Conservation (phyloP, 2,797 vertebrate species). For the Crenichthys baileyi region DNA sequence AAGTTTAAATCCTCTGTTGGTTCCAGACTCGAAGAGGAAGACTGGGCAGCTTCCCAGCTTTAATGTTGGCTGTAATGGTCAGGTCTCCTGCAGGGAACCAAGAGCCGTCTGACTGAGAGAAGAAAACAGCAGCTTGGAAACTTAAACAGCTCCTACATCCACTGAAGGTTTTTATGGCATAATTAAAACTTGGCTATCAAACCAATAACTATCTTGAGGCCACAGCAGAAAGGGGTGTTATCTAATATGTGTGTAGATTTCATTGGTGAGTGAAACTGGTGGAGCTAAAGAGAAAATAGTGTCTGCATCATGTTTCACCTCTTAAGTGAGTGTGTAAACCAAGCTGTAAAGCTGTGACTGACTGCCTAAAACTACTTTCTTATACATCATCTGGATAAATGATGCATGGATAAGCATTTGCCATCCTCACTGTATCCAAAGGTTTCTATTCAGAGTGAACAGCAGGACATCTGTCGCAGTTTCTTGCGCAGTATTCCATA, state of each 20-base stretch:
- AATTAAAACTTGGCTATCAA: slow-evolving; percentile 67
- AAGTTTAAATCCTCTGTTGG: slow-evolving; percentile 18
- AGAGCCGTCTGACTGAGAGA: slow-evolving; percentile 34
- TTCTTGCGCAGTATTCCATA: slow-evolving; percentile 35
- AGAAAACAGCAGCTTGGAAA: slow-evolving; percentile 44
- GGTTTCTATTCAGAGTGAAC: slow-evolving; percentile 45
- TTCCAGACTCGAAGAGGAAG: slow-evolving; percentile 19
- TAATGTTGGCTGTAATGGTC: slow-evolving; percentile 28
- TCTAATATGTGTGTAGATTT: slow-evolving; percentile 44
- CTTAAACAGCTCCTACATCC: slow-evolving; percentile 30
- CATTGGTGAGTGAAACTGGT: slow-evolving; percentile 27
- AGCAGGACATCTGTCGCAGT: slow-evolving; percentile 54
- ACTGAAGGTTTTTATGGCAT: slow-evolving; percentile 49
- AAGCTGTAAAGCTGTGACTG: slow-evolving; percentile 13
- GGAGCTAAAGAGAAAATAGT: slow-evolving; percentile 27
- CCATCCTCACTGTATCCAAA: slow-evolving; percentile 40
- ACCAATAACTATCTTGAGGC: slow-evolving; percentile 47
- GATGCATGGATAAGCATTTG: slow-evolving; percentile 40
- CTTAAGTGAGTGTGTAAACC: slow-evolving; percentile 9
- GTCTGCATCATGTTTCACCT: slow-evolving; percentile 38
- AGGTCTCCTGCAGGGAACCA: slow-evolving; percentile 37
- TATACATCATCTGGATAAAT: slow-evolving; percentile 38
- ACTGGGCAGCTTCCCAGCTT: slow-evolving; percentile 29
- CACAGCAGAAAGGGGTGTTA: slow-evolving; percentile 28
- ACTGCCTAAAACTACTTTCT: slow-evolving; percentile 45